These are phyloP conservation scores for Hermetia illucens DNA, from an alignment of 1,140 invertebrate genomes.

Conservation along the genomic window DNA sequence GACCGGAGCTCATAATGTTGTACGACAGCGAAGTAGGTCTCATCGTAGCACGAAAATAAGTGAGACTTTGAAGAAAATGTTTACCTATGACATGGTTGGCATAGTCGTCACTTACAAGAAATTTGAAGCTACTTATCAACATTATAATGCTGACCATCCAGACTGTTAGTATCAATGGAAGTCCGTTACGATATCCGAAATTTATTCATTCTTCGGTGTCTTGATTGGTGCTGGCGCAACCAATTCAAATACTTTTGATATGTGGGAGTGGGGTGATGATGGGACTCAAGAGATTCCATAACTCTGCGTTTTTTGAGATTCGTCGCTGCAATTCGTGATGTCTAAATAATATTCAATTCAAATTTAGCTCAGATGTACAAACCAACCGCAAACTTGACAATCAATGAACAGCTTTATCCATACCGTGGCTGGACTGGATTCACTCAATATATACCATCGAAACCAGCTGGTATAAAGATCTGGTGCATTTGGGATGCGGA, in stretches of 20 bases:
- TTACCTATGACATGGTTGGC: constrained; percentile 11
- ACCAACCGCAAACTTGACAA: not conserved
- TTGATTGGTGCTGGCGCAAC: too few species aligned
- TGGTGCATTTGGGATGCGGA: too few species aligned
- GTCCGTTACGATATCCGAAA: too few species aligned
- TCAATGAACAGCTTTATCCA: constrained; percentile 14
- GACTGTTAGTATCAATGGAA: too few species aligned
- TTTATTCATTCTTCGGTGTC: too few species aligned
- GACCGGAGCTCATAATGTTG: constrained; percentile 9
- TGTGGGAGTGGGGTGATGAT: too few species aligned
- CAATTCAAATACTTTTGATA: too few species aligned
- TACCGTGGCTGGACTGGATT: constrained; percentile 23
- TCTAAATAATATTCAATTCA: not conserved
- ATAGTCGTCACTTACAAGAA: constrained; percentile 16
- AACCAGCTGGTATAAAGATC: constrained; percentile 31
- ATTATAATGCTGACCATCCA: constrained; percentile 9
- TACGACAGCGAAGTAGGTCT: constrained; percentile 12
- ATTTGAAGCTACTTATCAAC: constrained; percentile 8
- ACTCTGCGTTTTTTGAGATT: too few species aligned
- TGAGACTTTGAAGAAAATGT: constrained; percentile 10
- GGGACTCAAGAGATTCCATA: too few species aligned
- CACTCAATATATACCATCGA: constrained; percentile 28
- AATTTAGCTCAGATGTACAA: not conserved
- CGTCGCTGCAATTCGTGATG: not conserved
- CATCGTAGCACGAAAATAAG: too few species aligned